Evolutionary conservation across 2,113 vertebrate species (phyloP).

Genomic region (Choloepus hoffmanni): DNA sequence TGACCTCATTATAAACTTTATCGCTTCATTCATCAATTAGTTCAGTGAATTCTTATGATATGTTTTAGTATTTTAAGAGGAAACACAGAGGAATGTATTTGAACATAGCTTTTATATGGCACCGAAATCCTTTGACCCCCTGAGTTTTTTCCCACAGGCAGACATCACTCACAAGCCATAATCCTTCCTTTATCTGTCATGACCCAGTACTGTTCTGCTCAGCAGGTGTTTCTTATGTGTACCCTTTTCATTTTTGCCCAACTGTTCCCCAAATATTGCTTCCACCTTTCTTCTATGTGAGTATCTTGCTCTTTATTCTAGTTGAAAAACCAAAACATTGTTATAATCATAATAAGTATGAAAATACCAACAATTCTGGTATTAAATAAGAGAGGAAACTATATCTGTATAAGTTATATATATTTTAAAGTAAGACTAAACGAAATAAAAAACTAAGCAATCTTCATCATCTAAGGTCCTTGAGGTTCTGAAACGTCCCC

Average conservation of each 20-base stretch:
- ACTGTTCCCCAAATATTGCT: neutral
- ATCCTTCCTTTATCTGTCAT: neutral
- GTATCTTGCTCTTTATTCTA: conserved; percentile 8
- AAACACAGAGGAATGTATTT: neutral
- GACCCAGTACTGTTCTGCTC: too few species aligned
- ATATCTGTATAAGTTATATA: neutral
- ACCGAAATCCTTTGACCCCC: neutral
- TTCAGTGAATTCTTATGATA: conserved; percentile 46
- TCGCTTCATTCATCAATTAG: neutral
- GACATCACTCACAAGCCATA: neutral
- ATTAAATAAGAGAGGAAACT: neutral
- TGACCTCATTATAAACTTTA: neutral
- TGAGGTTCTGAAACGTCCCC: neutral
- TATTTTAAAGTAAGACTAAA: neutral
- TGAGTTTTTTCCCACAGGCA: neutral
- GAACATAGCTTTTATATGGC: neutral
- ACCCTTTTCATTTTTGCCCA: neutral
- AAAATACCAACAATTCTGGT: neutral
- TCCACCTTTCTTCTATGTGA: neutral
- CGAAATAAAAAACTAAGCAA: neutral
- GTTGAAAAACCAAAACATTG: neutral
- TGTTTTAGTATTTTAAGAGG: conserved; percentile 41
- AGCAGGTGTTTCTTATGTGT: neutral
- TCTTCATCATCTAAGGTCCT: neutral
- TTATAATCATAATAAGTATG: neutral